phyloP scores from a whole-genome alignment of 2,888 invertebrate genomes.

The Sympetrum striolatum region DNA sequence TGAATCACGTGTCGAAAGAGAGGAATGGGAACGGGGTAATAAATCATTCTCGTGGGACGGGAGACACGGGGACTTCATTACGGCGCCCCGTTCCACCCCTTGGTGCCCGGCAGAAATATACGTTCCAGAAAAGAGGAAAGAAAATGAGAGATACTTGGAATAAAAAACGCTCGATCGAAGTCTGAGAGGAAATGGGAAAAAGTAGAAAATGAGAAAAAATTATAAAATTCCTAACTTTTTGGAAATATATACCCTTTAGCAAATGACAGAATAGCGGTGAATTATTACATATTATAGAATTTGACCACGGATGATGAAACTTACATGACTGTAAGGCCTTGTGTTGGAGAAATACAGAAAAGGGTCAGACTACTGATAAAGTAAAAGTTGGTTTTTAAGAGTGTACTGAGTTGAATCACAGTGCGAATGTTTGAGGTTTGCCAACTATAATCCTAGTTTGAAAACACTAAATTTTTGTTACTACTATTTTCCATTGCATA shows the following conservation, averaged over 20 bases:
- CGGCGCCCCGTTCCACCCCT: background rate
- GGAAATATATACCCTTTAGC: background rate
- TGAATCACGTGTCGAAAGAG: background rate
- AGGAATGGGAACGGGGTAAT: background rate
- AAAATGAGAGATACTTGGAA: background rate
- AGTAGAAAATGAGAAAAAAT: background rate
- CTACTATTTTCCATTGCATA: no score
- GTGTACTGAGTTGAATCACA: no score
- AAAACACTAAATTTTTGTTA: no score
- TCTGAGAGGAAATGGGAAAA: background rate
- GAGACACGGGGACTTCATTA: background rate
- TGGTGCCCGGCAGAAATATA: background rate
- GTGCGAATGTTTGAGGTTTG: no score
- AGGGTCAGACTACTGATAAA: no score
- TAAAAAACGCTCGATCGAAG: background rate
- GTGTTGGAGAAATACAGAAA: no score
- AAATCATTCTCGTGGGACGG: background rate
- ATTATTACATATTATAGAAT: background rate
- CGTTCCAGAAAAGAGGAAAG: background rate
- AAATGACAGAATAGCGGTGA: background rate
- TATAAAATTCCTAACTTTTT: background rate
- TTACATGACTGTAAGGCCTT: no score
- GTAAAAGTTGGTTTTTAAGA: no score
- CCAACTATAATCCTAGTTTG: no score
- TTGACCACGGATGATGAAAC: no score